These are phyloP conservation scores for Todiramphus chloris DNA, from an alignment of 2,113 vertebrate genomes.

Conservation along the genomic window DNA sequence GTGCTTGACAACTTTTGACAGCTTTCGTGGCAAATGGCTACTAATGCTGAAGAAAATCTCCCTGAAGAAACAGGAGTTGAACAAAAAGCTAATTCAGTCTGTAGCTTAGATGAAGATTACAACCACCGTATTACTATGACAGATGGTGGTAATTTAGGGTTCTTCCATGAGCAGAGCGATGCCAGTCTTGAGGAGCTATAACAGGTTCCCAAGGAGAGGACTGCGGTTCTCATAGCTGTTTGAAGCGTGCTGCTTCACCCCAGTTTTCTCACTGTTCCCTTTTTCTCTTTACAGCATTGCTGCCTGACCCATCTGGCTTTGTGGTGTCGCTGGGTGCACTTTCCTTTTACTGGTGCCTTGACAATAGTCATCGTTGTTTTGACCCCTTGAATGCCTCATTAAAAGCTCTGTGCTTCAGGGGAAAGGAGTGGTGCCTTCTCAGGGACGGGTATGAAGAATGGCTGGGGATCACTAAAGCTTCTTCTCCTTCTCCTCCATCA, in stretches of 20 bases:
- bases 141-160: background rate
- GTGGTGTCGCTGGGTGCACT: background rate
- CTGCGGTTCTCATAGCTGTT: background rate
- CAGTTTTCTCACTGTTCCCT: background rate
- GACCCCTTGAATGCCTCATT: background rate
- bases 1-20: background rate
- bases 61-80: background rate
- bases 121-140: background rate
- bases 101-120: background rate
- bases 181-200: background rate
- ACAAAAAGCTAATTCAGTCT: background rate
- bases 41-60: background rate
- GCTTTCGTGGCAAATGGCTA: background rate
- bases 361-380: background rate
- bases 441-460: fast-evolving
- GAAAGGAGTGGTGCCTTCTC: background rate
- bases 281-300: background rate
- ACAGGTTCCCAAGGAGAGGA: background rate
- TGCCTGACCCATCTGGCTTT: background rate
- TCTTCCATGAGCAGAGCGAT: background rate
- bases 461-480: background rate
- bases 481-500: background rate
- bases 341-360: background rate
- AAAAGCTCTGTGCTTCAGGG: background rate
- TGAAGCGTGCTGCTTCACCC: background rate